A percentile compares a stretch with the other conserved stretches of the same genome.
Conservation (phyloP, 2,888 invertebrate genomes). For the Punctoribates punctum region DNA sequence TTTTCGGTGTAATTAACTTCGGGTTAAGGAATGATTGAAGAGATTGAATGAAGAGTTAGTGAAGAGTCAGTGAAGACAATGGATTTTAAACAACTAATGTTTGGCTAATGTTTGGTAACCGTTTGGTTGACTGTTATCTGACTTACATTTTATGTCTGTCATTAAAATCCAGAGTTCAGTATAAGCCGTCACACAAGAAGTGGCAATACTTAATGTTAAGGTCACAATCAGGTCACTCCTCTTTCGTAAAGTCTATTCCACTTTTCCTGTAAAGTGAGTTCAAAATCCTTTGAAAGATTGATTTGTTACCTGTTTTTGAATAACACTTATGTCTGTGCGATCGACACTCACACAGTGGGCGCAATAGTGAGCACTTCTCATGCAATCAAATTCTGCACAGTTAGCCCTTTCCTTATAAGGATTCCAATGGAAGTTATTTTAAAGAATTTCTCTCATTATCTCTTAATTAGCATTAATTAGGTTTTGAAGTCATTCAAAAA, state of each 20-base stretch:
- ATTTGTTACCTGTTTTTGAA: constrained; percentile 18
- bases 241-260: background rate
- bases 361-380: no score
- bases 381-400: no score
- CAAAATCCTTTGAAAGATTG: constrained; percentile 12
- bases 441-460: no score
- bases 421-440: no score
- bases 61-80: no score
- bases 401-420: no score
- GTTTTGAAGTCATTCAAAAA: background rate
- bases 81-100: background rate
- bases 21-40: no score
- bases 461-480: background rate
- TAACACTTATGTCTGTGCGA: background rate
- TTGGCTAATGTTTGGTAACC: background rate
- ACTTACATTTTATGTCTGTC: background rate
- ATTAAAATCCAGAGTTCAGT: background rate
- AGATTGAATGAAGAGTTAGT: no score
- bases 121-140: background rate
- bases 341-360: background rate
- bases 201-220: constrained; percentile 18
- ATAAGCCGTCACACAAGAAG: background rate
- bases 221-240: constrained; percentile 25
- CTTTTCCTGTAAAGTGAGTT: background rate
- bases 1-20: no score